Evolutionary conservation across 2,113 vertebrate genomes (phyloP), one percentile per base, ranked within the genome.

Genomic region (Corydoras sp.): DNA sequence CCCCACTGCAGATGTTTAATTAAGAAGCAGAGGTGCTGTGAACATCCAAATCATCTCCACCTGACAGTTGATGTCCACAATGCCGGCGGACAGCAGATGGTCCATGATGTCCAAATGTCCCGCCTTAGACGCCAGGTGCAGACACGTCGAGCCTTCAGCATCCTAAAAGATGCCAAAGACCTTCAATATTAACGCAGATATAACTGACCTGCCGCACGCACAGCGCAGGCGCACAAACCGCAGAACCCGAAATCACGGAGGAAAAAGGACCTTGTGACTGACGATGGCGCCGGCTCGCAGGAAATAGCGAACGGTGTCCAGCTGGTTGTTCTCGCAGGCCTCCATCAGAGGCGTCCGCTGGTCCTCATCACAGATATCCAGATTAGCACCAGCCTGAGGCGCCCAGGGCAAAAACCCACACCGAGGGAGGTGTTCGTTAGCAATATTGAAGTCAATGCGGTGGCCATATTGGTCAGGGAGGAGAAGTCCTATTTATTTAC

Each of bases 261-360:
- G 7, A 43, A 43, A 43, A 43, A 43, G 24, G 43, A 98, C 97
- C 94, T 95, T 99, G 30, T 96, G 95, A 49, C 88, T 93, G 69
- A 91, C 89, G 0, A 93, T 91, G 31, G 97, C 97, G 80, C 96
- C 97, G 1, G 96, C 96, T 86, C 94, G 92, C 78, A 99, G 91
- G 79, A 99, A 91, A 84, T 98, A 99, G 79, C 92, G 86, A 70
- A 95, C 95, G 11, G 93, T 91, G 4, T 98, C 95, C 85, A 98
- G 84, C 76, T 99, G 92, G 89, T 97, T 96, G 88, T 96, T 98
- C 85, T 99, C 97, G 32, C 95, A 94, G 14, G 97, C 94, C 64
- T 98, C 96, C 97, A 99, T 98, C 85, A 99, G 82, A 0, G 96
- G 95, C 2, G 97, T 99, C 72, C 95, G 86, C 88, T 98, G 96